These are phyloP conservation scores for Julus scandinavius DNA, from an alignment of 2,888 invertebrate species.

Conservation along the genomic window DNA sequence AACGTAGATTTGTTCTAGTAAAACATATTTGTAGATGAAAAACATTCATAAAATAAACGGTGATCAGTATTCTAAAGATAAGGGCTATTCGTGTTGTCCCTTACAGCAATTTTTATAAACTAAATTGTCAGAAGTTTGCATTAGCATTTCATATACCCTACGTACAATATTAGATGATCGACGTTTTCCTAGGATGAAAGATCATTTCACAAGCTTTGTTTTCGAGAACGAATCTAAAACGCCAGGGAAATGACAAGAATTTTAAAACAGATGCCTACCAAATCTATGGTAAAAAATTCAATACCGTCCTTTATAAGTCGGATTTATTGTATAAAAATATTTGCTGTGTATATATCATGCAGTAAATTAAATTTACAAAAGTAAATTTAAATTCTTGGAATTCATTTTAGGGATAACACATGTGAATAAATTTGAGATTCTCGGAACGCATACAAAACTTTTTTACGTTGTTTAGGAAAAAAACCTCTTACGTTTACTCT, in stretches of 20 bases:
- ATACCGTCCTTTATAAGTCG: neutral
- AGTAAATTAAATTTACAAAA: neutral
- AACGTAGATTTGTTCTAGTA: neutral
- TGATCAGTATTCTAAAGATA: slow-evolving; percentile 10
- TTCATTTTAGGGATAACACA: neutral
- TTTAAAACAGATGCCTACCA: neutral
- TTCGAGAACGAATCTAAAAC: neutral
- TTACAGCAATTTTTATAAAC: slow-evolving; percentile 26
- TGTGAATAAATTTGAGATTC: neutral
- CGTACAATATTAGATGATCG: neutral
- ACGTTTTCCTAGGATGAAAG: neutral
- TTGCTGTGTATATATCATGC: neutral
- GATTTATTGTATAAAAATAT: neutral
- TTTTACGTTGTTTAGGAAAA: no score
- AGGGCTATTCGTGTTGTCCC: slow-evolving; percentile 6
- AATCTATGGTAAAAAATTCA: neutral
- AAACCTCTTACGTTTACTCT: no score
- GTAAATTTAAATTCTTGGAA: neutral
- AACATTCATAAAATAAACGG: neutral
- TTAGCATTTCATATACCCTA: slow-evolving; percentile 5
- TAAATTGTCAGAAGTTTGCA: neutral
- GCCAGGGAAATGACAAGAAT: slow-evolving; percentile 8
- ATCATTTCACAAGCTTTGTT: slow-evolving; percentile 21
- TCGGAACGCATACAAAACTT: neutral
- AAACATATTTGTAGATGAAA: neutral